These are phyloP conservation scores for Onychomys leucogaster DNA, from an alignment of 2,797 vertebrate genomes.

Conservation along the genomic window DNA sequence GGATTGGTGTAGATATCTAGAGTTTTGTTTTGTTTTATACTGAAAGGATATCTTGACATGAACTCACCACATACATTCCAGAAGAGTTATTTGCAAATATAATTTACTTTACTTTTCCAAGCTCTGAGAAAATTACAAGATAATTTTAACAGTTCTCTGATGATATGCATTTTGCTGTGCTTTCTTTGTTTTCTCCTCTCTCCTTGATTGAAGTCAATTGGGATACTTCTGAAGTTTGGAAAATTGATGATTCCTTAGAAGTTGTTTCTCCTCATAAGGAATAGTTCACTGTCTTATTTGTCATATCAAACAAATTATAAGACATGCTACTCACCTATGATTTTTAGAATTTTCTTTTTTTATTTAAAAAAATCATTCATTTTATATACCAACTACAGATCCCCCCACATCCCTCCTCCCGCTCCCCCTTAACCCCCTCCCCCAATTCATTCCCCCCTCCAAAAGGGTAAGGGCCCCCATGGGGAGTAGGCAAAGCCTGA, in stretches of 20 bases:
- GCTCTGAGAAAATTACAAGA: background rate
- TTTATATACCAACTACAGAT: too few relatives aligned
- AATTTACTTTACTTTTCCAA: background rate
- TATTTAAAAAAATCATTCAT: too few relatives aligned
- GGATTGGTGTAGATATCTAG: background rate
- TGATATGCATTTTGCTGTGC: background rate
- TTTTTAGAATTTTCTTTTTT: background rate
- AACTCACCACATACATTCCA: background rate
- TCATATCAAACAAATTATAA: background rate
- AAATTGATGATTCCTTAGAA: background rate
- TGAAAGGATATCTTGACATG: background rate
- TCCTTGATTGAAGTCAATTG: background rate
- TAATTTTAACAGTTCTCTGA: background rate
- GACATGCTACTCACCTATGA: background rate
- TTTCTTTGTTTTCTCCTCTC: background rate
- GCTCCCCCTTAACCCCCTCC: too few relatives aligned
- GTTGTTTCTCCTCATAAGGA: background rate
- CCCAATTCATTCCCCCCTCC: too few relatives aligned
- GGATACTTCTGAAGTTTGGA: background rate
- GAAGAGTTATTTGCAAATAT: conserved; percentile 9
- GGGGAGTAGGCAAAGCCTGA: too few relatives aligned
- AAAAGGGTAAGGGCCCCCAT: too few relatives aligned
- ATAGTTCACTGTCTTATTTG: background rate
- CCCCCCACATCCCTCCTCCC: too few relatives aligned
- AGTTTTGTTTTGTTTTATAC: background rate